These are phyloP conservation scores for Drosophila mayri DNA, from an alignment of 1,140 invertebrate species.

Conservation along the genomic window DNA sequence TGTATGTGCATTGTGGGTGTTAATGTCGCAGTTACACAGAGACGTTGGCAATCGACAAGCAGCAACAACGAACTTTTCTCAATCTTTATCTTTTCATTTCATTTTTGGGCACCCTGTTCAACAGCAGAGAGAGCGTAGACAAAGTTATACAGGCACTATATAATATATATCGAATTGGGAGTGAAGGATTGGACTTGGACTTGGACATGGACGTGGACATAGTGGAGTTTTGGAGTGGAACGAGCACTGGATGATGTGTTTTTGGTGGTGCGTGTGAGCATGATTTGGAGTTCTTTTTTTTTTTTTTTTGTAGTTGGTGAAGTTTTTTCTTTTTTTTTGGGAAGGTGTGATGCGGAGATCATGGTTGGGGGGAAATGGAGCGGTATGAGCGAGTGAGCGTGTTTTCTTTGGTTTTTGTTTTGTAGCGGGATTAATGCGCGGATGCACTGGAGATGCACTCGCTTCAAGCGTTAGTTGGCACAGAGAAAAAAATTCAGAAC, in stretches of 20 bases:
- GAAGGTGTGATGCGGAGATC: constrained; percentile 69
- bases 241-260: constrained; percentile 47
- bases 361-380: constrained; percentile 76
- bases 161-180: constrained; percentile 38
- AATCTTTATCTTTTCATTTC: constrained; percentile 24
- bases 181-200: constrained; percentile 42
- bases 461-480: constrained; percentile 38
- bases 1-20: constrained; percentile 28
- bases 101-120: constrained; percentile 62
- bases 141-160: constrained; percentile 50
- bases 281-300: constrained; percentile 37
- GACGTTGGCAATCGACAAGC: constrained; percentile 82
- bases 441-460: constrained; percentile 22
- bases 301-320: constrained; percentile 28
- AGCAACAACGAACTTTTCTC: constrained; percentile 75
- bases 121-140: constrained; percentile 63
- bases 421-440: constrained; percentile 41
- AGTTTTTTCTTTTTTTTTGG: constrained; percentile 2
- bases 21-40: constrained; percentile 75
- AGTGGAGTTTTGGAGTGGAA: constrained; percentile 33
- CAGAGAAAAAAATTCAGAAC: constrained; percentile 39
- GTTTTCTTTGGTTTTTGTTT: constrained; percentile 36
- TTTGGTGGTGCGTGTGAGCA: constrained; percentile 44
- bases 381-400: constrained; percentile 81
- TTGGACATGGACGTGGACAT: constrained; percentile 16